Evolutionary conservation across 2,888 invertebrate genomes (phyloP).

Genomic region (Chrysopilus asiliformis): DNA sequence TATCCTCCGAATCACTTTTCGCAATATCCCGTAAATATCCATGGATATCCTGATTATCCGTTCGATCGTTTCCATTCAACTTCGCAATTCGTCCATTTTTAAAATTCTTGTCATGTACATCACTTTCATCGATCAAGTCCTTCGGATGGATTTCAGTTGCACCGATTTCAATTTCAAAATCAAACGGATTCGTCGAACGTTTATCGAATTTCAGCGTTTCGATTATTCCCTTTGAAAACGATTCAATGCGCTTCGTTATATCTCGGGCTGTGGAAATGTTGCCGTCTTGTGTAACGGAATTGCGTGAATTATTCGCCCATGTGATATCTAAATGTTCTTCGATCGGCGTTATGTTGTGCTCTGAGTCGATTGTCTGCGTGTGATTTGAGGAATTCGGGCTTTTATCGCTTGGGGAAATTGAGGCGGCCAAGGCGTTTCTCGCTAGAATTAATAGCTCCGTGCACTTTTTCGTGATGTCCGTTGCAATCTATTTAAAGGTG

Average conservation of each 20-base stretch:
- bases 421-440: slow-evolving; percentile 49
- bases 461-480: slow-evolving; percentile 62
- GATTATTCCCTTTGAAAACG: slow-evolving; percentile 36
- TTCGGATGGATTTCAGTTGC: slow-evolving; percentile 34
- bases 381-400: slow-evolving; percentile 37
- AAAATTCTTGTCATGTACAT: slow-evolving; percentile 27
- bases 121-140: slow-evolving; percentile 30
- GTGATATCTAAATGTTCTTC: slow-evolving; percentile 37
- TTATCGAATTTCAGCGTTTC: slow-evolving; percentile 36
- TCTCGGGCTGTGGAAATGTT: slow-evolving; percentile 32
- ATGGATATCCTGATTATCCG: slow-evolving; percentile 18
- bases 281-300: slow-evolving; percentile 28
- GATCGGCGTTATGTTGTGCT: slow-evolving; percentile 36
- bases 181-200: slow-evolving; percentile 35
- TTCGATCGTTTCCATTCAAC: slow-evolving; percentile 32
- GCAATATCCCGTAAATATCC: slow-evolving; percentile 20
- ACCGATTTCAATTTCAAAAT: slow-evolving; percentile 35
- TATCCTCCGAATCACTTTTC: slow-evolving; percentile 31
- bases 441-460: slow-evolving; percentile 65
- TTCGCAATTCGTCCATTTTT: slow-evolving; percentile 31
- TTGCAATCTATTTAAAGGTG: slow-evolving; percentile 43
- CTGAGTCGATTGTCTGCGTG: slow-evolving; percentile 36
- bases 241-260: slow-evolving; percentile 35
- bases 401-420: slow-evolving; percentile 42
- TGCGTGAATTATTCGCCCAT: slow-evolving; percentile 34